phyloP scores from a whole-genome alignment of 2,888 invertebrate genomes.

The Sarcophaga rosellei region DNA sequence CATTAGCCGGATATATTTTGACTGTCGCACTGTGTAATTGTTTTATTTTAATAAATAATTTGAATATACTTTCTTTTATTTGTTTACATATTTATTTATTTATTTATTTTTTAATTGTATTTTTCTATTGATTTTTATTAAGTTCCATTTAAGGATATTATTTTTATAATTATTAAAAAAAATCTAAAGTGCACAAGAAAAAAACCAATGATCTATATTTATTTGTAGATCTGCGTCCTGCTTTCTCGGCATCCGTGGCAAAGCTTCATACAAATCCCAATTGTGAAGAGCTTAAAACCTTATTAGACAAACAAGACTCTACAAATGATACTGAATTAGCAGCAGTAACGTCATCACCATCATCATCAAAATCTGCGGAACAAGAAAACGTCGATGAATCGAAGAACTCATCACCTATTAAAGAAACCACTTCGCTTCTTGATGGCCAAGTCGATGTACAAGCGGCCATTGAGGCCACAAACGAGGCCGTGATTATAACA shows the following conservation, averaged over 20 bases:
- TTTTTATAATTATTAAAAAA: not conserved
- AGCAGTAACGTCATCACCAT: slow-evolving; percentile 25
- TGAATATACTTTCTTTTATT: not conserved
- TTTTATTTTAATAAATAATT: not conserved
- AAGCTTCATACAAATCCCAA: slow-evolving; percentile 78
- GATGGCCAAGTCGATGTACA: slow-evolving; percentile 45
- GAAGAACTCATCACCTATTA: slow-evolving; percentile 25
- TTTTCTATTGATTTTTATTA: slow-evolving; percentile 28
- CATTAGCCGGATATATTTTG: no score
- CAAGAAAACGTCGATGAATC: not conserved
- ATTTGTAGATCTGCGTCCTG: slow-evolving; percentile 82
- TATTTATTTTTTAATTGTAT: not conserved
- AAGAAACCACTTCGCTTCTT: slow-evolving; percentile 43
- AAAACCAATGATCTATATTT: slow-evolving; percentile 78
- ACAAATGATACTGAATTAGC: not conserved
- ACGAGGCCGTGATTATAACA: slow-evolving; percentile 48
- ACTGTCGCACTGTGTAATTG: no score
- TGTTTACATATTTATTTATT: slow-evolving; percentile 1
- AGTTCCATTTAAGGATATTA: not conserved
- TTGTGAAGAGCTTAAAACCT: slow-evolving; percentile 72
- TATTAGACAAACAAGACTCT: slow-evolving; percentile 58
- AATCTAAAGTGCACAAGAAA: slow-evolving; percentile 35
- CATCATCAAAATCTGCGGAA: not conserved
- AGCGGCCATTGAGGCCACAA: slow-evolving; percentile 70
- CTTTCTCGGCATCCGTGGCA: slow-evolving; percentile 81